Evolutionary conservation across 2,888 invertebrate genomes (phyloP).

Genomic region (Lampropteryx suffumata): DNA sequence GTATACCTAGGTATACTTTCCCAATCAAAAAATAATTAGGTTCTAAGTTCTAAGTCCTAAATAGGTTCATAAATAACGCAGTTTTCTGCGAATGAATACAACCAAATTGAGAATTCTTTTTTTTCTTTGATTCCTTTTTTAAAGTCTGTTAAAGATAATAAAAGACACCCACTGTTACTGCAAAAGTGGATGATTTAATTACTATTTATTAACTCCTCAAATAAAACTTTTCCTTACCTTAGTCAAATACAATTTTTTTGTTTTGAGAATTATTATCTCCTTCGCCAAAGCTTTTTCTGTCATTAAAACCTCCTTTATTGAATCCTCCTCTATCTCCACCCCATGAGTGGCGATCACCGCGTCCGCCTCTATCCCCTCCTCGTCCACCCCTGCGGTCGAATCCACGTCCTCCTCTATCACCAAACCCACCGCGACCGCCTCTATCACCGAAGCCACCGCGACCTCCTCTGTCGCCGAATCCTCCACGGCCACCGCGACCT

Average conservation of each 20-base stretch:
- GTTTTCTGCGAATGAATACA: too few relatives aligned
- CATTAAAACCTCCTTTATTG: constrained; percentile 80
- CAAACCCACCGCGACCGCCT: constrained; percentile 59
- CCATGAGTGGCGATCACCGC: constrained; percentile 72
- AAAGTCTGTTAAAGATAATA: too few relatives aligned
- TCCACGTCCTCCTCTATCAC: constrained; percentile 57
- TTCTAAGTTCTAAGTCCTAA: too few relatives aligned
- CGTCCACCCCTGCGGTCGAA: constrained; percentile 59
- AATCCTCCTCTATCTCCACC: constrained; percentile 72
- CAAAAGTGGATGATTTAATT: too few relatives aligned
- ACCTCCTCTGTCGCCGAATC: constrained; percentile 54
- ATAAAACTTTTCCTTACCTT: constrained; percentile 46
- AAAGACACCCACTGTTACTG: too few relatives aligned
- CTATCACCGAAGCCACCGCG: constrained; percentile 55
- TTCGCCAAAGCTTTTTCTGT: constrained; percentile 85
- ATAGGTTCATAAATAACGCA: too few relatives aligned
- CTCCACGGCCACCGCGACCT: constrained; percentile 41
- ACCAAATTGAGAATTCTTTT: too few relatives aligned
- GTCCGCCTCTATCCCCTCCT: constrained; percentile 47
- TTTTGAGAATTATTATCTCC: constrained; percentile 82
- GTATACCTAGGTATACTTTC: too few relatives aligned
- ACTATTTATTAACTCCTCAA: too few relatives aligned
- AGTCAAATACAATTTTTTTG: constrained; percentile 89
- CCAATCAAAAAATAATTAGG: too few relatives aligned
- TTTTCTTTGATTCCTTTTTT: too few relatives aligned